These are phyloP conservation scores for Colaptes auratus DNA, from an alignment of 2,113 vertebrate genomes.

Conservation along the genomic window DNA sequence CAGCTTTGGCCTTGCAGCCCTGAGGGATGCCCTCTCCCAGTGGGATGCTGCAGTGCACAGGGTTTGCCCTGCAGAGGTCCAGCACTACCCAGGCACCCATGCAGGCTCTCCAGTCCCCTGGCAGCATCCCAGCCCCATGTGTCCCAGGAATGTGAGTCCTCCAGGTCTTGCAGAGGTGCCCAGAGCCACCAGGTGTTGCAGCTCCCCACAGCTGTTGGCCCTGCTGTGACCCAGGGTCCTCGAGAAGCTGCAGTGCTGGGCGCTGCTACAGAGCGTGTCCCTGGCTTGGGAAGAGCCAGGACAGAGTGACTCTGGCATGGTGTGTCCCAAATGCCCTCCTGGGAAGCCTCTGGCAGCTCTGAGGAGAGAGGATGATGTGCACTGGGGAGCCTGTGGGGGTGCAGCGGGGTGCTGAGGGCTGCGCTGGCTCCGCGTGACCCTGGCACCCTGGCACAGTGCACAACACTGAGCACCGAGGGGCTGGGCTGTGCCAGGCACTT, in stretches of 20 bases:
- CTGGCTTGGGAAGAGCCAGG: not conserved
- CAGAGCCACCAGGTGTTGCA: not conserved
- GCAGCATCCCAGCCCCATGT: not conserved
- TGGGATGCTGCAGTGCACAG: not conserved
- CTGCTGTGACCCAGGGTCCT: not conserved
- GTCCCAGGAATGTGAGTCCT: not conserved
- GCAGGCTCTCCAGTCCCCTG: accelerated
- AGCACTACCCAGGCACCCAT: not conserved
- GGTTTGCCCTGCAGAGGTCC: not conserved
- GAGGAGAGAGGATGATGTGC: not conserved
- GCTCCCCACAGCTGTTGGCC: not conserved
- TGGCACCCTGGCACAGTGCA: accelerated
- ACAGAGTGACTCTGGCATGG: not conserved
- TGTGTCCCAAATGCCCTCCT: not conserved
- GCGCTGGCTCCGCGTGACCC: not conserved
- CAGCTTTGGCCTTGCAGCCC: not conserved
- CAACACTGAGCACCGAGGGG: accelerated
- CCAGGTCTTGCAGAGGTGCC: not conserved
- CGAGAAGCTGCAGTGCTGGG: not conserved
- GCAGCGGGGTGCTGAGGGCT: not conserved
- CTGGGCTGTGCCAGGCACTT: not conserved
- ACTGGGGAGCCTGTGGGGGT: not conserved
- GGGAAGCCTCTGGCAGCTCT: not conserved
- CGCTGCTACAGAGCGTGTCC: not conserved
- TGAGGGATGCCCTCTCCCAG: not conserved